Evolutionary conservation across 2,797 vertebrate species (phyloP).

Genomic region (Danio choprae): DNA sequence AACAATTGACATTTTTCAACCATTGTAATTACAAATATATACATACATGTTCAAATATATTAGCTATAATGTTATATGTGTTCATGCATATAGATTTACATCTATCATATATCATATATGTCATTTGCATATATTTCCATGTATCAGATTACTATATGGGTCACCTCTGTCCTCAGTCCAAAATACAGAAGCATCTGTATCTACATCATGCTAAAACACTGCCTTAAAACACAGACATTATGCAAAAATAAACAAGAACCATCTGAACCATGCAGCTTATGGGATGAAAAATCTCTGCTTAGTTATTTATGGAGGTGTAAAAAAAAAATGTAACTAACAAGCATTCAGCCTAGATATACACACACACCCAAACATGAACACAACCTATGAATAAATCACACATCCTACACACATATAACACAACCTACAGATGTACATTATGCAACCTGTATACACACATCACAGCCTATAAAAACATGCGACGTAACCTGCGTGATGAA

Average conservation of each 20-base stretch:
- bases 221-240: neutral
- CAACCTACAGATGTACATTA: constrained; percentile 49
- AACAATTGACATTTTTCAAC: no score
- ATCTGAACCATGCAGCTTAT: constrained; percentile 1
- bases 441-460: constrained; percentile 29
- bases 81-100: no score
- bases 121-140: no score
- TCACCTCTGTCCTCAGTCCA: neutral
- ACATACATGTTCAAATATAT: no score
- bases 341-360: constrained; percentile 42
- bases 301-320: constrained; percentile 41
- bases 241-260: constrained; percentile 11
- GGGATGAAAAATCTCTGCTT: constrained; percentile 17
- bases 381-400: constrained; percentile 45
- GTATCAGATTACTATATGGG: no score
- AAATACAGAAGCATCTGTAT: neutral
- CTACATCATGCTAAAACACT: neutral
- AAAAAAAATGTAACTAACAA: constrained; percentile 38
- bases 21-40: no score
- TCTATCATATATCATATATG: no score
- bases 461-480: constrained; percentile 34
- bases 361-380: constrained; percentile 4
- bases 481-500: constrained; percentile 31
- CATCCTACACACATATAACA: constrained; percentile 40
- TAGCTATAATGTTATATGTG: no score